Evolutionary conservation across 2,888 invertebrate species (phyloP).

Genomic region (Ecliptopera silaceata): DNA sequence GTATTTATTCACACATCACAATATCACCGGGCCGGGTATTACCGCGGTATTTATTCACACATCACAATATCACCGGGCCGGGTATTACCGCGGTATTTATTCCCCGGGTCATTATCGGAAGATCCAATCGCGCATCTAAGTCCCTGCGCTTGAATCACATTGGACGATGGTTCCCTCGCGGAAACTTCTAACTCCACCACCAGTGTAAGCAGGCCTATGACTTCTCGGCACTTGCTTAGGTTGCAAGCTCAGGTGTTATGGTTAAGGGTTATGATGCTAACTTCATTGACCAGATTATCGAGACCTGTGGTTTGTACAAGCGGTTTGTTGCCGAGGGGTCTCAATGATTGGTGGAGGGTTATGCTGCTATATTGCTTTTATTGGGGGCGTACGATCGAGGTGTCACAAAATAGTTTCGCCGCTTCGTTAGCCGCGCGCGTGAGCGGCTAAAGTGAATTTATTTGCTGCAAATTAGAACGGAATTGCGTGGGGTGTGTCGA

Average conservation of each 20-base stretch:
- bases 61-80: too few relatives aligned
- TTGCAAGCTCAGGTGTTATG: conserved; percentile 18
- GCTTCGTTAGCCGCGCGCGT: conserved; percentile 50
- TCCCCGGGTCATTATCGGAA: conserved; percentile 64
- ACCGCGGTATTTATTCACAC: conserved; percentile 70
- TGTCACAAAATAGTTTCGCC: conserved; percentile 69
- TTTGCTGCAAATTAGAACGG: conserved; percentile 39
- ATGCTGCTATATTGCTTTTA: conserved; percentile 71
- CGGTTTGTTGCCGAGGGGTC: conserved; percentile 3
- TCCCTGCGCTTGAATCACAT: conserved; percentile 55
- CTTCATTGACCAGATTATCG: conserved; percentile 45
- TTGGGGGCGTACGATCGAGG: conserved; percentile 57
- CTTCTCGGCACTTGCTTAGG: background rate
- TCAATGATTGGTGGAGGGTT: conserved; percentile 39
- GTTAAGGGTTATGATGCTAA: conserved; percentile 45
- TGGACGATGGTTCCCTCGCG: conserved; percentile 64
- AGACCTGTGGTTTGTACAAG: conserved; percentile 25
- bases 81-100: conserved; percentile 66
- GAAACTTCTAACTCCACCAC: conserved; percentile 52
- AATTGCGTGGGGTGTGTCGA: conserved; percentile 33
- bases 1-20: conserved; percentile 76
- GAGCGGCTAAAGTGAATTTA: conserved; percentile 31
- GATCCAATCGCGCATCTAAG: conserved; percentile 62
- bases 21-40: conserved; percentile 38
- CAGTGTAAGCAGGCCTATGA: conserved; percentile 42